Evolutionary conservation across 2,113 vertebrate genomes (phyloP).

Genomic region (Corapipo altera): DNA sequence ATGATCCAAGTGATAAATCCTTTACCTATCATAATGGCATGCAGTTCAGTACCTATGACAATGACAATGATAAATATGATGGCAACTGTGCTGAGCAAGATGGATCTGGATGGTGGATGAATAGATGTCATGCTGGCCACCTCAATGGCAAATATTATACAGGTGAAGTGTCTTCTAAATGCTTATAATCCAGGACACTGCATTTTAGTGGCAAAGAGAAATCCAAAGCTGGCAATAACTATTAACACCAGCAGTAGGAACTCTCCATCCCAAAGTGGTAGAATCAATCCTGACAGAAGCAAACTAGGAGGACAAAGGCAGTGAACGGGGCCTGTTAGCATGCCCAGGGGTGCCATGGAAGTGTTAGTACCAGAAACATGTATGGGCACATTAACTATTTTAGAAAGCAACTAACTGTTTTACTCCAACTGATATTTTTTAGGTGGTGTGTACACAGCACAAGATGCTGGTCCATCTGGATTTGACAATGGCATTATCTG

Average conservation of each 20-base stretch:
- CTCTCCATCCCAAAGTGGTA: neutral
- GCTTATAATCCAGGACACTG: neutral
- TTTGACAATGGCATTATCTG: constrained; percentile 93
- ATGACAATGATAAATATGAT: constrained; percentile 86
- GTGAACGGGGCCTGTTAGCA: neutral
- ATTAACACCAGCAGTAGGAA: neutral
- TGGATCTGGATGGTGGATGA: constrained; percentile 99
- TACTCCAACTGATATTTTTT: neutral
- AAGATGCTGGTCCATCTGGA: constrained; percentile 75
- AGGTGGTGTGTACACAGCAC: constrained; percentile 84
- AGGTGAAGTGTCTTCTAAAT: constrained; percentile 58
- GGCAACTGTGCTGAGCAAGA: constrained; percentile 92
- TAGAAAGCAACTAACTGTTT: neutral
- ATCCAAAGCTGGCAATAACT: neutral
- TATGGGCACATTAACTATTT: neutral
- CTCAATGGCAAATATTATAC: constrained; percentile 92
- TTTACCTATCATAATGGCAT: constrained; percentile 91
- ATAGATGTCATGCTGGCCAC: constrained; percentile 92
- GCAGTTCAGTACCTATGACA: constrained; percentile 90
- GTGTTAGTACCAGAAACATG: neutral
- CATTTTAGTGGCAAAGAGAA: neutral
- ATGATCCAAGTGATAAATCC: constrained; percentile 87
- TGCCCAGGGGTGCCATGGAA: neutral
- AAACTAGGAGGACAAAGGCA: neutral
- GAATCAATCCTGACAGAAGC: neutral